Base-by-base conservation (phyloP, 2,113 vertebrate species). In the Cottus gobio region DNA sequence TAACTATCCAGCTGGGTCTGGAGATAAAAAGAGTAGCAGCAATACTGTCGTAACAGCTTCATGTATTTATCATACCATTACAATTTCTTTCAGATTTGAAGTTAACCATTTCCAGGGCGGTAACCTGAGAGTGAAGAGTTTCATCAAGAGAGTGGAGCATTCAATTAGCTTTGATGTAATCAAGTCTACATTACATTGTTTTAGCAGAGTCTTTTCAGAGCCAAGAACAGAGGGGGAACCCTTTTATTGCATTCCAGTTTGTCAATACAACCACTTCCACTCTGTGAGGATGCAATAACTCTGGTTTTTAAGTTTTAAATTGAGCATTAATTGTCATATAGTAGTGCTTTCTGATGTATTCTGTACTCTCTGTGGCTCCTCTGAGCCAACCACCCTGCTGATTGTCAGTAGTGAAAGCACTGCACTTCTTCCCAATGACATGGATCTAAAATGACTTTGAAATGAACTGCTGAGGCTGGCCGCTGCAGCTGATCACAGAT, bases 391-490 rank as follows among this genome's bases (percentile, higher is more conserved):
- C n/a, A 30, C 12, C n/a, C 24, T 0, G 57, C 24, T 0, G 57
- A 56, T 34, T 71, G 58, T 18, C 60, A 77, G 24, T 31, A 71
- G 66, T 65, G 36, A 65, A 71, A 71, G 30, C 61, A 60, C 48
- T 48, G 54, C 52, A 46, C 28, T 37, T 39, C 20, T 13, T 52
- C 34, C 46, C 16, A 48, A 4, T 83, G 31, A 72, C 60, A 54
- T 24, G 39, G 34, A 74, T 57, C 46, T 36, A 48, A 26, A 56
- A 6, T 28, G 24, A 56, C 56, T 56, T 20, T 30, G 26, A 36
- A 62, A 71, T 42, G 0, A 39, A 31, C 8, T 71, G 26, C 20
- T n/a, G 65, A 75, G 56, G 44, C 16, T 22, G 56, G 20, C 50
- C 15, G 15, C 24, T 20, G 24, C 37, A 60, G 37, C 20, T 18